Base-by-base conservation (phyloP, 2,797 vertebrate species). In the Atherinosoma microstoma region DNA sequence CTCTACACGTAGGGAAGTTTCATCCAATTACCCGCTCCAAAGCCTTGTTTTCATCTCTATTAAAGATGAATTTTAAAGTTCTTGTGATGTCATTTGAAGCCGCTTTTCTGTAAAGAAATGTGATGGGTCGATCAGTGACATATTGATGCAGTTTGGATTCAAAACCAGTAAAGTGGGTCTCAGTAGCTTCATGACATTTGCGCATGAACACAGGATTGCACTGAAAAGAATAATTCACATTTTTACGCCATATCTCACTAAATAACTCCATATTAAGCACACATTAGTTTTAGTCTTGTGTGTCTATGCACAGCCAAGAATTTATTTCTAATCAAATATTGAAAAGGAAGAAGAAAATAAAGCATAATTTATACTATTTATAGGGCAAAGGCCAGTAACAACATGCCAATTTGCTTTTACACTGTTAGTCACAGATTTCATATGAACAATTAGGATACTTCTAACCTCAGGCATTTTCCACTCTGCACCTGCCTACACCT, bases 11-110 rank as follows among this genome's bases (percentile, higher is more conserved):
- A 86, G 88, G 80, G 88, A 89, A 91, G 87, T 93, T 94, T 88
- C 84, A 91, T 91, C 89, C 94, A 94, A 93, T 95, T 94, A 93
- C 86, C 73, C 84, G 84, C 92, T 94, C 83, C 79, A 85, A 82
- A 86, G 90, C 88, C 81, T 84, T 86, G 80, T 93, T 94, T 93
- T 91, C 90, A 93, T 93, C 91, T 92, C 76, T 87, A 85, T 92
- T 94, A 90, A 87, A 91, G 88, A 90, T 83, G 80, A 89, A 86
- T 90, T 90, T 83, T 77, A 67, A 91, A 84, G 76, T 85, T 88
- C 67, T 76, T 84, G 78, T 79, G 75, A 68, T 82, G 66, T 82
- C 70, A 88, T 87, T 85, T 78, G 57, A 72, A 88, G 68, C 27
- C 34, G 30, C 13, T n/a, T 74, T 75, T 75, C 27, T 63, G 63